Evolutionary conservation across 2,113 vertebrate species (phyloP).

Genomic region (Bos javanicus): DNA sequence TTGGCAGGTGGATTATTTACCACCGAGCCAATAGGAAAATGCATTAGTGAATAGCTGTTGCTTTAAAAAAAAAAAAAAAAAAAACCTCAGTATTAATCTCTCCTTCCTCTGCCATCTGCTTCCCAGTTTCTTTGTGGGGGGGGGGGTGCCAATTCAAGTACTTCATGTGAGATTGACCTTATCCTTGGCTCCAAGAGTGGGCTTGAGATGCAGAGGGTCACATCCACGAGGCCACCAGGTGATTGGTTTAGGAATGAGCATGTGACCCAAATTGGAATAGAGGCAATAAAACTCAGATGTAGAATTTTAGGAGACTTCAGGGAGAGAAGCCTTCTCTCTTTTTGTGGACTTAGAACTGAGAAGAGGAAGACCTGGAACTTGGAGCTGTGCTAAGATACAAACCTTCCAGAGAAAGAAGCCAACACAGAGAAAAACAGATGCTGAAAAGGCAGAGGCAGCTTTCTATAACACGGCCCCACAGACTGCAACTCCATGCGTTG

Average conservation of each 20-base stretch:
- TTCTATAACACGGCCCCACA: fast-evolving
- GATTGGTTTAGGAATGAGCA: neutral
- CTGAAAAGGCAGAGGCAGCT: neutral
- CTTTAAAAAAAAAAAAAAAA: too few species aligned
- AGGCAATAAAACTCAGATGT: neutral
- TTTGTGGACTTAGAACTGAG: neutral
- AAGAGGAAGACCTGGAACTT: neutral
- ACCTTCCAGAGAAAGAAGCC: neutral
- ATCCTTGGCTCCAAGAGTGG: neutral
- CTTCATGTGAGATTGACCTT: neutral
- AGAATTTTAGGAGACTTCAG: neutral
- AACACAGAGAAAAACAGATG: neutral
- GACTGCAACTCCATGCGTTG: neutral
- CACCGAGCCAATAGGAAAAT: neutral
- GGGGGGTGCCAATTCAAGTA: neutral
- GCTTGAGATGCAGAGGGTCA: neutral
- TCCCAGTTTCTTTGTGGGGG: neutral
- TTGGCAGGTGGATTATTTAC: neutral
- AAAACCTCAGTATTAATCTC: neutral
- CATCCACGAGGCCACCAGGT: too few species aligned
- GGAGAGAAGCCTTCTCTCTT: neutral
- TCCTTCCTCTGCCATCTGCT: neutral
- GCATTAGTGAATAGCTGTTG: neutral
- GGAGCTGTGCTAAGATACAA: neutral
- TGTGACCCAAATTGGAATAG: neutral